phyloP scores from a whole-genome alignment of 2,888 invertebrate genomes.

The Metallyticus violacea region DNA sequence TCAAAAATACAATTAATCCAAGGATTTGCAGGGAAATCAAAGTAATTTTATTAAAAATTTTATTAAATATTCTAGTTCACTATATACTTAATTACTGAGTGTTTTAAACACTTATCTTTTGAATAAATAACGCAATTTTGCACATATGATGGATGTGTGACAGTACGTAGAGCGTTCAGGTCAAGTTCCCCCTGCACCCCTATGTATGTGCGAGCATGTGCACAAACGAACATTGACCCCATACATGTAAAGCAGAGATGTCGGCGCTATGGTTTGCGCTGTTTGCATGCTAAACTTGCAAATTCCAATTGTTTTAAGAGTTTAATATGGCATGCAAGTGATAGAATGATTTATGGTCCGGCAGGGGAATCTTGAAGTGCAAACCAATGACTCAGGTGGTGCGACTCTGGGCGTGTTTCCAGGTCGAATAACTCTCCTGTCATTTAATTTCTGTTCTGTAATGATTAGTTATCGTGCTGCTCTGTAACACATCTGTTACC shows the following conservation, averaged over 20 bases:
- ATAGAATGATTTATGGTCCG: not conserved
- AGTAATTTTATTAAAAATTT: too few relatives aligned
- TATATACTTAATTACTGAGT: too few relatives aligned
- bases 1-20: too few relatives aligned
- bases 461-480: not conserved
- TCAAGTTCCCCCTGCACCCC: too few relatives aligned
- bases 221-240: not conserved
- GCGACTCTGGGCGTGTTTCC: not conserved
- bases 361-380: not conserved
- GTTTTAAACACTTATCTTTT: too few relatives aligned
- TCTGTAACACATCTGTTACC: not conserved
- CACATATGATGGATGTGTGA: too few relatives aligned
- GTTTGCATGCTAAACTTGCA: not conserved
- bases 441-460: not conserved
- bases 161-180: too few relatives aligned
- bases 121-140: too few relatives aligned
- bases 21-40: too few relatives aligned
- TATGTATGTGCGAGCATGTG: not conserved
- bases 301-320: not conserved
- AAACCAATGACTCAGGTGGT: not conserved
- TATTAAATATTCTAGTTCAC: too few relatives aligned
- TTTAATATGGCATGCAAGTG: not conserved
- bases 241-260: not conserved
- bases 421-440: not conserved
- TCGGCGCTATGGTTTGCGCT: not conserved